Base-by-base conservation (phyloP, 1,140 invertebrate species). In the Phocides pigmalion region DNA sequence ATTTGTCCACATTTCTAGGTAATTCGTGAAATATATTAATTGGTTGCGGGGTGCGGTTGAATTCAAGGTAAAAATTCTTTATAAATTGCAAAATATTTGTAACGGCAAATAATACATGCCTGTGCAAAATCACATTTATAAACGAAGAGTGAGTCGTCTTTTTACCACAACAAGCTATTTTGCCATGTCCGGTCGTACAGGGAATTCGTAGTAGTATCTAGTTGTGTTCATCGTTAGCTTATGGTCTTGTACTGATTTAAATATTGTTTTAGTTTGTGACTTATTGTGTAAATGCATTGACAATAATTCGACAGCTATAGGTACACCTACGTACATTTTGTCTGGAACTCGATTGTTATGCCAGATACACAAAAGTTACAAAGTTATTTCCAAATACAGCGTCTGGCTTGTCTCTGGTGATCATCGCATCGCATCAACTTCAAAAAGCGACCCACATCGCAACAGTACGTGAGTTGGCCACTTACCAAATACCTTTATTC, bases 381-480 rank as follows among this genome's bases (percentile, higher is more conserved):
- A 15, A 15, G 16, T 6, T 46, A 46, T 22, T 22, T 20, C 42
- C 17, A 46, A 20, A 46, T n/a, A 20, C 2, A 14, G 8, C 39
- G 42, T 39, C 35, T 39, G 35, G 35, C 35, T 39, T 39, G 35
- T 39, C 35, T 39, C 35, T 39, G 35, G 35, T 14, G 35, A 39
- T 39, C 35, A 39, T 39, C 35, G 35, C 35, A 39, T n/a, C 35
- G 35, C 35, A 39, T 51, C 54, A 62, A n/a, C 63, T 41, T 61
- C 61, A 44, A 64, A 64, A 17, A 65, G 62, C 70, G 64, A 68
- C 68, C 76, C 76, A 82, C 72, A 79, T 79, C 71, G 64, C 50
- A 41, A 65, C 20, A 47, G 39, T 68, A 81, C 82, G 87, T 86
- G 84, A 86, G 82, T 86, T 87, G 84, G 84, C 79, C 71, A 68